A percentile compares a stretch with the other conserved stretches of the same genome.
Conservation (phyloP, 64 coral and sea anemone species). For the Stichodactyla mertensii region DNA sequence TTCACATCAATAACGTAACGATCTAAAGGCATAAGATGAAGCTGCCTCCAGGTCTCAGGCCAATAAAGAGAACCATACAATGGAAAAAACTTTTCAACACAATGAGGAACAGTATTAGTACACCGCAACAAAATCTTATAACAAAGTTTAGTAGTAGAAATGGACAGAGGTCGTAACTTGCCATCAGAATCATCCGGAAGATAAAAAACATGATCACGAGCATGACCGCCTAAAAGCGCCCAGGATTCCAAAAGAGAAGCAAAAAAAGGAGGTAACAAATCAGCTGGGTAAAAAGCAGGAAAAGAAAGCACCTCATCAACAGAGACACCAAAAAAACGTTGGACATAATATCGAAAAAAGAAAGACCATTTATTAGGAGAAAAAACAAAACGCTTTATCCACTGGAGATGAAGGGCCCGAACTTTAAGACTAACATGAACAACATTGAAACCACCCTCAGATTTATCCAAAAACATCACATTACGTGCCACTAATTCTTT, state of each 20-base stretch:
- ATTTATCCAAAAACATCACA: no score
- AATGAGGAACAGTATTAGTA: not conserved
- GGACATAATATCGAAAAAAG: not conserved
- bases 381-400: not conserved
- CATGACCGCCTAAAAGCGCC: no score
- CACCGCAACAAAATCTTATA: not conserved
- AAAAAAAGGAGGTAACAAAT: no score
- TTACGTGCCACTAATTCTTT: not conserved
- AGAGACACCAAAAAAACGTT: not conserved
- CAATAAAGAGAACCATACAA: no score
- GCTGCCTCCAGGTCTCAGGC: no score
- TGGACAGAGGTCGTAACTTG: not conserved
- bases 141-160: not conserved
- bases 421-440: not conserved
- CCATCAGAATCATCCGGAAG: not conserved
- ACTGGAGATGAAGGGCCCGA: not conserved
- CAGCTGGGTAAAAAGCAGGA: no score
- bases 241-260: no score
- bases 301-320: no score
- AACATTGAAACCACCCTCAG: not conserved
- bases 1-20: not conserved
- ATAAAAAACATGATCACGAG: not conserved
- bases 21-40: not conserved
- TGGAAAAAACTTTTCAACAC: not conserved
- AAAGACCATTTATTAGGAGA: not conserved